phyloP scores from a whole-genome alignment of 2,797 vertebrate species.

The Melopsittacus undulatus region DNA sequence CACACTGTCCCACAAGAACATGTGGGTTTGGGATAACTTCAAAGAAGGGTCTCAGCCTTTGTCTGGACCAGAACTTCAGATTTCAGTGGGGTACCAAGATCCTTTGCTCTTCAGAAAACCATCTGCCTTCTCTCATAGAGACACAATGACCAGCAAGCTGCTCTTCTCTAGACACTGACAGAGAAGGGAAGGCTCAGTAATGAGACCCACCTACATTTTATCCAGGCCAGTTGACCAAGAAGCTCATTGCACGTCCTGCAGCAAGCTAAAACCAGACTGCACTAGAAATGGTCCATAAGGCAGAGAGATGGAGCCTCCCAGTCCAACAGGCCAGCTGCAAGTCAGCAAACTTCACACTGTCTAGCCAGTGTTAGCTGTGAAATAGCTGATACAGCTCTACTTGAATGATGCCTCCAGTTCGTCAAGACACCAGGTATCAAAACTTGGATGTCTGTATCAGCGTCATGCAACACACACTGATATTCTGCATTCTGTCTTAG shows the following conservation, averaged over 20 bases:
- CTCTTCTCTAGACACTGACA: neutral
- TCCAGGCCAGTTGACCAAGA: neutral
- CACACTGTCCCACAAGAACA: neutral
- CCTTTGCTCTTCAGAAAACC: neutral
- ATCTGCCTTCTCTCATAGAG: neutral
- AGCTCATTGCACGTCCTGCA: fast-evolving
- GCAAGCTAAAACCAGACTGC: neutral
- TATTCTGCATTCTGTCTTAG: neutral
- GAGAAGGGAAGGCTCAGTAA: neutral
- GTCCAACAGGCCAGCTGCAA: neutral
- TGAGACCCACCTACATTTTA: neutral
- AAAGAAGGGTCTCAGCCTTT: neutral
- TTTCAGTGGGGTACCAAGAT: neutral
- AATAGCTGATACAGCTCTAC: neutral
- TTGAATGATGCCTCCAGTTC: neutral
- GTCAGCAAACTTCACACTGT: neutral
- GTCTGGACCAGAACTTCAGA: neutral
- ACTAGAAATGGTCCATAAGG: neutral
- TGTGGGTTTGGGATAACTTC: neutral
- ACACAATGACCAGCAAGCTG: neutral
- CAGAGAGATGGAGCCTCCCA: neutral
- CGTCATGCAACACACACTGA: neutral
- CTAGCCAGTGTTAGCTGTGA: neutral
- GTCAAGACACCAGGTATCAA: neutral
- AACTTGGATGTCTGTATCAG: neutral